A percentile compares a stretch with the other conserved stretches of the same genome.
Evolutionary conservation across 1,140 invertebrate species (phyloP).

Genomic region (Vanessa tameamea): DNA sequence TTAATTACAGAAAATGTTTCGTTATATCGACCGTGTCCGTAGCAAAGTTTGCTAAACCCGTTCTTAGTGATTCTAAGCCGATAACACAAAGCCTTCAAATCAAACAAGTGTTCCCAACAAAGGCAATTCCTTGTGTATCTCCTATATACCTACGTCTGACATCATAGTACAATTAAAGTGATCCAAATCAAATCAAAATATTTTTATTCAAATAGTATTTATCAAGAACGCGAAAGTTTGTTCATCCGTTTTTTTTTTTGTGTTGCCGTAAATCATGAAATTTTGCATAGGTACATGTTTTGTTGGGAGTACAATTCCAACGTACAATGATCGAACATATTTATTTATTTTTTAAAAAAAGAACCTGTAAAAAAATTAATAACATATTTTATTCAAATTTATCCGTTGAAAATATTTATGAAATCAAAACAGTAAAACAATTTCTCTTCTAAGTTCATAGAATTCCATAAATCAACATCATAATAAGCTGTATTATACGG

Average conservation of each 20-base stretch:
- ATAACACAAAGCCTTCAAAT: slow-evolving; percentile 13
- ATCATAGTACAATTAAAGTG: no score
- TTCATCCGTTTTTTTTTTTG: no score
- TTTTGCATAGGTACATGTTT: no score
- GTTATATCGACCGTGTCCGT: slow-evolving; percentile 5
- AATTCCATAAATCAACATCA: slow-evolving; percentile 21
- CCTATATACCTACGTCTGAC: not conserved
- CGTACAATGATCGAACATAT: no score
- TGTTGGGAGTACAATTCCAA: no score
- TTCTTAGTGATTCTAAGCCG: slow-evolving; percentile 8
- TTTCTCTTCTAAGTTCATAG: slow-evolving; percentile 1
- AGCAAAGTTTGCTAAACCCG: not conserved
- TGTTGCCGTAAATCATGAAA: no score
- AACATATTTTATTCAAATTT: no score
- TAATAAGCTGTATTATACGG: slow-evolving; percentile 19
- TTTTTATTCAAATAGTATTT: no score
- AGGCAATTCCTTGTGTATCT: slow-evolving; percentile 4
- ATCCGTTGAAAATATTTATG: not conserved
- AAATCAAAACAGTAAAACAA: slow-evolving; percentile 10
- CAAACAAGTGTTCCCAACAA: slow-evolving; percentile 6
- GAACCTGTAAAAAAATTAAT: no score
- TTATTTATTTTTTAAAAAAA: no score
- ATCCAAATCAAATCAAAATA: no score
- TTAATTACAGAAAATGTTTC: slow-evolving; percentile 4
- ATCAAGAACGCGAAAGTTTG: no score